A percentile compares a stretch with the other conserved stretches of the same genome.
phyloP scores from a whole-genome alignment of 2,888 invertebrate species.

The Eristalis pertinax region DNA sequence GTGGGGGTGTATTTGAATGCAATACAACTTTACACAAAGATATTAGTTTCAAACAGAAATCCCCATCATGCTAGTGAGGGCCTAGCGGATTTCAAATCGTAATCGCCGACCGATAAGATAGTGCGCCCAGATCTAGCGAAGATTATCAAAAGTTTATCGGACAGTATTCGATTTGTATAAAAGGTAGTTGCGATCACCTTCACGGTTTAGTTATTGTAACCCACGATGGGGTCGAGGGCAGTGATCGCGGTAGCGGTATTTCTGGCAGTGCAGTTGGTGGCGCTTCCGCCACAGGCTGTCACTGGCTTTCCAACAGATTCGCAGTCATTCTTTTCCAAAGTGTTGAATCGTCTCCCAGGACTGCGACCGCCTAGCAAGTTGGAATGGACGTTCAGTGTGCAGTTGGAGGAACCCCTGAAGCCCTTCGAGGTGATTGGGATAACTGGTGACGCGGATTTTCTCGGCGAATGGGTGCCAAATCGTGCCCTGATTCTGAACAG shows the following conservation, averaged over 20 bases:
- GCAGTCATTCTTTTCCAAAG: constrained; percentile 45
- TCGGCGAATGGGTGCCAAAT: constrained; percentile 88
- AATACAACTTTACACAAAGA: neutral
- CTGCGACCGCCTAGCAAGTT: constrained; percentile 32
- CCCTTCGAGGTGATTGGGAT: constrained; percentile 87
- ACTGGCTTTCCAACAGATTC: constrained; percentile 36
- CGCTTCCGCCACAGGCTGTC: constrained; percentile 74
- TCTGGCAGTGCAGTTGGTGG: constrained; percentile 74
- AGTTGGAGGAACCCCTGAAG: constrained; percentile 81
- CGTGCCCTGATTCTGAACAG: constrained; percentile 83
- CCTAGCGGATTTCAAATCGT: constrained; percentile 15
- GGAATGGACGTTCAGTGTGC: constrained; percentile 75
- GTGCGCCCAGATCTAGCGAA: neutral
- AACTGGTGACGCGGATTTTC: constrained; percentile 85
- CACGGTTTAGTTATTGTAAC: constrained; percentile 28
- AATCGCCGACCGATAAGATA: constrained; percentile 37
- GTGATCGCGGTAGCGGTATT: constrained; percentile 73
- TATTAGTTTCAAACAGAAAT: neutral
- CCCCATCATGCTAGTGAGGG: constrained; percentile 18
- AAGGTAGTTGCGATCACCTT: constrained; percentile 5
- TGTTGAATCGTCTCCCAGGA: constrained; percentile 48
- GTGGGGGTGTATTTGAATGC: neutral
- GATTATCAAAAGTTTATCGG: constrained; percentile 1
- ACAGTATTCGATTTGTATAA: constrained; percentile 26
- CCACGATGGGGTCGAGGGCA: constrained; percentile 38